Percentiles rank a stretch among this genome's conserved stretches.
phyloP scores from a whole-genome alignment of 2,888 invertebrate genomes.

The Gymnocheta viridis region DNA sequence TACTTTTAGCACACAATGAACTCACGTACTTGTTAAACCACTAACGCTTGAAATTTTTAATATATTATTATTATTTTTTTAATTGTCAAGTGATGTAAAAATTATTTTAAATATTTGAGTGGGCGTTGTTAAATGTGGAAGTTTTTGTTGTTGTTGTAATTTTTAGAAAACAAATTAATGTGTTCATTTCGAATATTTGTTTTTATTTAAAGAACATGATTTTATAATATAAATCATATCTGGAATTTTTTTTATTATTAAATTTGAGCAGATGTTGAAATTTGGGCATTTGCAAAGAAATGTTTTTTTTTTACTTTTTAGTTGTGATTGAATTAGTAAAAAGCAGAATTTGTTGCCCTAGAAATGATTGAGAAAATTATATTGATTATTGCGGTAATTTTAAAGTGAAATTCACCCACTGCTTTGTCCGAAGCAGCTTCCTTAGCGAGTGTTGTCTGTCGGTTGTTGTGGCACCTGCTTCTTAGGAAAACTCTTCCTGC shows the following conservation, averaged over 20 bases:
- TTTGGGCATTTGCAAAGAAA: background rate
- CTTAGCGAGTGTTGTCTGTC: no score
- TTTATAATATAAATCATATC: conserved; percentile 10
- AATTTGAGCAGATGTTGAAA: conserved; percentile 35
- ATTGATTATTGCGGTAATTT: no score
- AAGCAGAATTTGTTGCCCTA: no score
- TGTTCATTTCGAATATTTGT: conserved; percentile 8
- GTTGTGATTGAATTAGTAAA: background rate
- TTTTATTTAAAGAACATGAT: background rate
- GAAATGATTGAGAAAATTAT: no score
- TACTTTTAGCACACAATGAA: conserved; percentile 12
- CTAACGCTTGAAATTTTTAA: no score
- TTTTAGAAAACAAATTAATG: conserved; percentile 3
- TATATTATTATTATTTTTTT: no score
- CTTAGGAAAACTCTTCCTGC: no score
- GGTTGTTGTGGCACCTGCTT: no score
- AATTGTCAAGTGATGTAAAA: conserved; percentile 43
- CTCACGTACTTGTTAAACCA: no score
- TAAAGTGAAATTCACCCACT: no score
- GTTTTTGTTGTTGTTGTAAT: background rate
- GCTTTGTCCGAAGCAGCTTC: no score
- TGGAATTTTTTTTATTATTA: background rate
- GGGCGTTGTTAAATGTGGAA: conserved; percentile 4
- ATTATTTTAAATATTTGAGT: conserved; percentile 15
- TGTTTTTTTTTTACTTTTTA: background rate